Conservation (phyloP, 2,888 invertebrate genomes). For the Synergus umbraculus region DNA sequence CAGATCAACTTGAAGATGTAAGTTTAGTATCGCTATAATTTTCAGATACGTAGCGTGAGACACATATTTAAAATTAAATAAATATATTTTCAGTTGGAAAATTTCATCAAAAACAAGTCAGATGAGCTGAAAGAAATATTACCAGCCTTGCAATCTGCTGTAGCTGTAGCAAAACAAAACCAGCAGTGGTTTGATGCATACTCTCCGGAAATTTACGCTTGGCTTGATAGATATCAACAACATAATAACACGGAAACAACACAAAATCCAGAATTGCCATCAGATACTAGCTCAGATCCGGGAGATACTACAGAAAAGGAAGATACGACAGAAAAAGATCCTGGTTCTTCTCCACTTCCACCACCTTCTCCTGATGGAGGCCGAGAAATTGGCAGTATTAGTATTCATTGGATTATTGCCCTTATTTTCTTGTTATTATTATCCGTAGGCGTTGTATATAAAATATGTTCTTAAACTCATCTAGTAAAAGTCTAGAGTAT, state of each 20-base stretch:
- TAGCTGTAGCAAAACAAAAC: constrained; percentile 51
- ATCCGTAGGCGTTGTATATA: neutral
- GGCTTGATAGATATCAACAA: constrained; percentile 39
- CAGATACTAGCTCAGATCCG: too few species aligned
- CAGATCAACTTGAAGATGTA: constrained; percentile 59
- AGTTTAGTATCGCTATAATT: neutral
- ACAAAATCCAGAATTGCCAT: too few species aligned
- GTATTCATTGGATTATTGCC: neutral
- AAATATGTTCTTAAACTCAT: neutral
- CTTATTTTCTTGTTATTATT: neutral
- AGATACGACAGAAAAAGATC: neutral
- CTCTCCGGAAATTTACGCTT: constrained; percentile 45
- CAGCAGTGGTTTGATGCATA: constrained; percentile 46
- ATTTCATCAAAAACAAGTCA: constrained; percentile 42
- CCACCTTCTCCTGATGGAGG: neutral
- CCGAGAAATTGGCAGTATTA: too few species aligned
- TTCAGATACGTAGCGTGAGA: neutral
- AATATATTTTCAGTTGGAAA: constrained; percentile 52
- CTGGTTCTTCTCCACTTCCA: neutral
- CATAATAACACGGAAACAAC: too few species aligned
- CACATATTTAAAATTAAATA: constrained; percentile 4
- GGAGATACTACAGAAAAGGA: neutral
- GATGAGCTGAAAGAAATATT: constrained; percentile 3
- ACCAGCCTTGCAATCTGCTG: constrained; percentile 31
- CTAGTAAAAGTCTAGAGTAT: too few species aligned